A percentile compares a stretch with the other conserved stretches of the same genome.
phyloP scores from a whole-genome alignment of 2,888 invertebrate genomes.

The Mamestra brassicae region DNA sequence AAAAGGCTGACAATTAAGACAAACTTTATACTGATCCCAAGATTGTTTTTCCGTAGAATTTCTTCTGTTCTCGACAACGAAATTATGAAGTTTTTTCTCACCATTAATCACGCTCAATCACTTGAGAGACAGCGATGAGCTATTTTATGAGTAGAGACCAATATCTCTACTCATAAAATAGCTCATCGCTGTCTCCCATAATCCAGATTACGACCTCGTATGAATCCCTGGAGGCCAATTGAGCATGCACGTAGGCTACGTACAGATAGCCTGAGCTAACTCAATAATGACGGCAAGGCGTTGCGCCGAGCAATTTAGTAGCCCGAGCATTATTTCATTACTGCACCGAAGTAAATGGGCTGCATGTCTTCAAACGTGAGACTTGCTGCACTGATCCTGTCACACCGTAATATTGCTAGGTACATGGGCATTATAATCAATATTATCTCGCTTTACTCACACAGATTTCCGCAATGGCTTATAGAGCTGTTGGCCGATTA shows the following conservation, averaged over 20 bases:
- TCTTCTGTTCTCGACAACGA: no score
- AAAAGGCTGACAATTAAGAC: not conserved
- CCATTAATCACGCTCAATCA: not conserved
- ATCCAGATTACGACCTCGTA: not conserved
- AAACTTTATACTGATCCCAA: no score
- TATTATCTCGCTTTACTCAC: no score
- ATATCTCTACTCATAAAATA: not conserved
- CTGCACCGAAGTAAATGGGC: conserved; percentile 11
- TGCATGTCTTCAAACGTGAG: not conserved
- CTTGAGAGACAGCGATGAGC: no score
- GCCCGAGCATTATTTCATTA: conserved; percentile 42
- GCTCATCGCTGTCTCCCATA: not conserved
- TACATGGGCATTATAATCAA: not conserved
- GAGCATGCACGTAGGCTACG: not conserved
- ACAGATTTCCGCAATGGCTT: no score
- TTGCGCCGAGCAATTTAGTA: conserved; percentile 20
- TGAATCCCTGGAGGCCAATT: not conserved
- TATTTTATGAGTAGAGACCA: no score
- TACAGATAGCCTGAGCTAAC: conserved; percentile 10
- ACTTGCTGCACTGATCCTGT: not conserved
- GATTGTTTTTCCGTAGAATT: not conserved
- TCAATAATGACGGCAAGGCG: conserved; percentile 22
- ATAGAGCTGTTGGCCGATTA: no score
- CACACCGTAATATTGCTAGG: no score
- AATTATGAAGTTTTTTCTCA: not conserved